Base-by-base conservation (phyloP, 2,113 vertebrate genomes). In the Prolemur simus region DNA sequence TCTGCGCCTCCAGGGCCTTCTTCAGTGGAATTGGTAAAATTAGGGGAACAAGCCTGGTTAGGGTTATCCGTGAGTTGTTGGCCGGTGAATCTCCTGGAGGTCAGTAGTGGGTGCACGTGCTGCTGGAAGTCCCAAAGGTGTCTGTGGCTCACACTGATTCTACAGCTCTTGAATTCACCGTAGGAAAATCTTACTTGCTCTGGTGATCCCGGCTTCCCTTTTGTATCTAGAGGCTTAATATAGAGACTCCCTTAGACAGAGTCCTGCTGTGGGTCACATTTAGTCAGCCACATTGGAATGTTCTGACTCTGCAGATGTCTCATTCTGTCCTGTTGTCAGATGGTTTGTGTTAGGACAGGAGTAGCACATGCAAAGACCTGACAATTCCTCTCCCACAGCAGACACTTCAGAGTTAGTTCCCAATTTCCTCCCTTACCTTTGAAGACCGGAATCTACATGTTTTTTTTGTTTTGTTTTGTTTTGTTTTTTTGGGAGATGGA, bases 51-150 rank as follows among this genome's bases (percentile, higher is more conserved):
- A 3, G 15, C 25, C 17, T 39, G 45, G 29, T 23, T 52, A 3
- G 6, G 47, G 39, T 27, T 80, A 7, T 60, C 37, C 32, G 42
- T 66, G 71, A 58, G 18, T 1, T 88, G 6, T 23, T 4, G 34
- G 10, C 17, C 45, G 8, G 27, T 20, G 56, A 17, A 3, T 10
- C 5, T 64, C 15, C 0, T 4, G 23, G 84, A 63, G 42, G 29
- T 6, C 15, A 23, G 27, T 17, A 9, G 5, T 17, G 15, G 29
- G 0, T 66, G 0, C 49, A 2, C 10, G 3, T 42, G 7, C 20
- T 9, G 10, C 20, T n/a, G 0, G 2, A 11, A 15, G 9, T 42
- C 87, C n/a, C 27, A 9, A 20, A 45, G 45, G 5, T 9, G 5
- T 63, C 0, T 78, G 69, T 68, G 49, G 12, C 60, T 74, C 29